phyloP scores from a whole-genome alignment of 2,797 vertebrate species.

The Scolopax bukidnonensis region DNA sequence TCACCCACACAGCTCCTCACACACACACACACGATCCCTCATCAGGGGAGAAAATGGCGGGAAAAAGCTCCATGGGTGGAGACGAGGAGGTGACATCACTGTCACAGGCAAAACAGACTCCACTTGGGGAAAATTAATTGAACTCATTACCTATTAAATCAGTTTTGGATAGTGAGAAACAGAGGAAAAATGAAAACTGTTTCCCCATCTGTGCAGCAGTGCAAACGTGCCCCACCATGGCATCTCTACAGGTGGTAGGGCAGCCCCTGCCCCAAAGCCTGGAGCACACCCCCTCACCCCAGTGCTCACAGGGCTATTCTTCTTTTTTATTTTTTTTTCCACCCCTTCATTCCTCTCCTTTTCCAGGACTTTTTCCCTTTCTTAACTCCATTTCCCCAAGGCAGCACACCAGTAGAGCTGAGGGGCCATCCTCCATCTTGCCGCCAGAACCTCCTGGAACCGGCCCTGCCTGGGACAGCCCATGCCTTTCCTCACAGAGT shows the following conservation, averaged over 20 bases:
- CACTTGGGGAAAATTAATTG: not conserved
- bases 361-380: not conserved
- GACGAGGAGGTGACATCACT: not conserved
- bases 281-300: not conserved
- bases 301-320: not conserved
- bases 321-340: accelerated
- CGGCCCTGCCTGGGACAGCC: accelerated
- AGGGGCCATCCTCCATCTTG: accelerated
- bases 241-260: accelerated
- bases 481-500: not conserved
- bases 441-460: accelerated
- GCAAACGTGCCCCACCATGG: accelerated
- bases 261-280: accelerated
- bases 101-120: not conserved
- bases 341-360: not conserved
- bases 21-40: too few species aligned
- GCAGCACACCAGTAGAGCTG: accelerated
- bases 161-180: not conserved
- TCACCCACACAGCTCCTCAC: accelerated
- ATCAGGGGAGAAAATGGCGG: not conserved
- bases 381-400: not conserved
- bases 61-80: not conserved
- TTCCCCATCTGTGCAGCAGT: not conserved
- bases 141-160: not conserved
- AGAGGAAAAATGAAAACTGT: not conserved